Evolutionary conservation across 2,113 vertebrate species (phyloP).

Genomic region (Poicephalus gulielmi): DNA sequence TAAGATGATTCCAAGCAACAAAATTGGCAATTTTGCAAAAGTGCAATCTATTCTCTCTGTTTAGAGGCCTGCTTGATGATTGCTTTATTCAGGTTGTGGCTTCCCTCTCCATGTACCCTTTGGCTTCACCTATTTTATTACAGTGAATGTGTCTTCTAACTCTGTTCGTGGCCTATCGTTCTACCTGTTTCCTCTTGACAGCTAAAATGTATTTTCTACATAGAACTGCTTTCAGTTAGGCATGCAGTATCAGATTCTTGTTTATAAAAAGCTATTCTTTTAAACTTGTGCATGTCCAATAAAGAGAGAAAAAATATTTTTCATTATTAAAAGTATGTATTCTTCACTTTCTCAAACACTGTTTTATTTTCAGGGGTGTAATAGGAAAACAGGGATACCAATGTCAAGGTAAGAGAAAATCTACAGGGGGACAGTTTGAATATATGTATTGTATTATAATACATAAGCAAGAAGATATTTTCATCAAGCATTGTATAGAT

Average conservation of each 20-base stretch:
- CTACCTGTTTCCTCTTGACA: background rate
- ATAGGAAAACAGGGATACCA: conserved; percentile 99
- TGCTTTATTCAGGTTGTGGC: background rate
- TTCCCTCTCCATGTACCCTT: background rate
- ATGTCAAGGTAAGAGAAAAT: conserved; percentile 92
- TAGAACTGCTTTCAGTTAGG: background rate
- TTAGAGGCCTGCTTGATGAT: background rate
- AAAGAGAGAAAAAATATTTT: background rate
- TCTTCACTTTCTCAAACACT: conserved; percentile 21
- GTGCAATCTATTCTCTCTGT: background rate
- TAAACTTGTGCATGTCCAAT: background rate
- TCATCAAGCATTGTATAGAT: background rate
- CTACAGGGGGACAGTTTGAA: background rate
- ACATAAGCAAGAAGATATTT: background rate
- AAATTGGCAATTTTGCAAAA: background rate
- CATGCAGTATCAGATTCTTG: background rate
- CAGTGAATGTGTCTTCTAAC: background rate
- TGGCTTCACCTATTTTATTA: background rate
- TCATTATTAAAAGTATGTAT: background rate
- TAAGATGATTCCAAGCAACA: background rate
- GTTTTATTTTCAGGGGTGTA: conserved; percentile 89
- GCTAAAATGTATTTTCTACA: background rate
- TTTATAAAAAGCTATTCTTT: background rate
- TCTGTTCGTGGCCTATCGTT: background rate
- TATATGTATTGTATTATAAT: background rate